Evolutionary conservation across 2,113 vertebrate species (phyloP).

Genomic region (Gadus macrocephalus): DNA sequence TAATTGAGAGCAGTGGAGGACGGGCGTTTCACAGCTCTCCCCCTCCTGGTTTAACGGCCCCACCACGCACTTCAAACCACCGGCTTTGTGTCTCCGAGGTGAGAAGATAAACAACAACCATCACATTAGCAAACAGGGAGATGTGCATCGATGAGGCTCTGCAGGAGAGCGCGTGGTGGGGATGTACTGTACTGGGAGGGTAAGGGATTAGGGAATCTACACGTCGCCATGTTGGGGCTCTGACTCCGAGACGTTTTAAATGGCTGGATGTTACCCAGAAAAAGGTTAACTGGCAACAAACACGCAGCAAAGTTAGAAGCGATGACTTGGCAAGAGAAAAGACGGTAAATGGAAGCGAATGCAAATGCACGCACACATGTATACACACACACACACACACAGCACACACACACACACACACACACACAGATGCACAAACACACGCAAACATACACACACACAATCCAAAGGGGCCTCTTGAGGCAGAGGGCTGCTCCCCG

Average conservation of each 20-base stretch:
- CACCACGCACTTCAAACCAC: slow-evolving; percentile 38
- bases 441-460: not conserved
- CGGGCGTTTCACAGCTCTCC: slow-evolving; percentile 54
- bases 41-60: slow-evolving; percentile 55
- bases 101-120: not conserved
- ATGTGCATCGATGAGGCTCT: not conserved
- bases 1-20: slow-evolving; percentile 73
- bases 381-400: not conserved
- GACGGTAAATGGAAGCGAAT: not conserved
- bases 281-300: too few species aligned
- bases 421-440: not conserved
- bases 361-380: too few species aligned
- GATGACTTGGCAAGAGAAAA: not conserved
- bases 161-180: too few species aligned
- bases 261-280: too few species aligned
- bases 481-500: slow-evolving; percentile 34
- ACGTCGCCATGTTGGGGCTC: too few species aligned
- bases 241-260: not conserved
- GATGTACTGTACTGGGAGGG: too few species aligned
- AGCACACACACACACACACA: slow-evolving; percentile 4
- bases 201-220: too few species aligned
- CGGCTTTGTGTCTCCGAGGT: slow-evolving; percentile 23
- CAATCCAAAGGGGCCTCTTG: not conserved
- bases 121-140: not conserved
- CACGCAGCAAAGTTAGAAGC: too few species aligned